Percentiles rank a stretch among this genome's conserved stretches.
Conservation (phyloP, 2,888 invertebrate species). For the Zonitis immaculata region DNA sequence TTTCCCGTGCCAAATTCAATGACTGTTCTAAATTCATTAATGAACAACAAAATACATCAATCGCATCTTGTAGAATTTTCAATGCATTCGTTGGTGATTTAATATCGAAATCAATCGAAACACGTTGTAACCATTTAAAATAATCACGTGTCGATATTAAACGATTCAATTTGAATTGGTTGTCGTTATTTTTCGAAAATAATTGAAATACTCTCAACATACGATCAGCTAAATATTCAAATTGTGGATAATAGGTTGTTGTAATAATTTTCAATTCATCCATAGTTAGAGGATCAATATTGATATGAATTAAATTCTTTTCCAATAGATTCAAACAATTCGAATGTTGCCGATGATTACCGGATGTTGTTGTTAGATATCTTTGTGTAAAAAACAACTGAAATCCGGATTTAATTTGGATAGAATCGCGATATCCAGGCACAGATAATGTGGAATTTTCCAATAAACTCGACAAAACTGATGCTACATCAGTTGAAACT, state of each 20-base stretch:
- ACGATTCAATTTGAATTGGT: conserved; percentile 53
- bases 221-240: conserved; percentile 67
- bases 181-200: conserved; percentile 58
- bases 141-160: conserved; percentile 81
- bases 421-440: conserved; percentile 81
- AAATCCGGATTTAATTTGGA: conserved; percentile 79
- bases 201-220: conserved; percentile 81
- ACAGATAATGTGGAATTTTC: conserved; percentile 79
- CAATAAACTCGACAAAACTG: conserved; percentile 77
- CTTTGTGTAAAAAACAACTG: conserved; percentile 89
- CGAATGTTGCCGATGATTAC: conserved; percentile 59
- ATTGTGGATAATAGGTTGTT: conserved; percentile 61
- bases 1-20: conserved; percentile 63
- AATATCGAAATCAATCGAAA: conserved; percentile 68
- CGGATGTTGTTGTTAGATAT: conserved; percentile 56
- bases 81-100: conserved; percentile 64
- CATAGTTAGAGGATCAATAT: conserved; percentile 71
- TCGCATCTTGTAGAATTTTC: conserved; percentile 79
- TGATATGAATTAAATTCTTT: conserved; percentile 77
- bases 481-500: conserved; percentile 89
- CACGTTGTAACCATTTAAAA: conserved; percentile 84
- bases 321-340: conserved; percentile 66
- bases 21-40: conserved; percentile 62
- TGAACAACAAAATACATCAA: conserved; percentile 87
- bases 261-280: conserved; percentile 72